Conservation (phyloP, 2,888 invertebrate genomes). For the Pterostichus madidus region DNA sequence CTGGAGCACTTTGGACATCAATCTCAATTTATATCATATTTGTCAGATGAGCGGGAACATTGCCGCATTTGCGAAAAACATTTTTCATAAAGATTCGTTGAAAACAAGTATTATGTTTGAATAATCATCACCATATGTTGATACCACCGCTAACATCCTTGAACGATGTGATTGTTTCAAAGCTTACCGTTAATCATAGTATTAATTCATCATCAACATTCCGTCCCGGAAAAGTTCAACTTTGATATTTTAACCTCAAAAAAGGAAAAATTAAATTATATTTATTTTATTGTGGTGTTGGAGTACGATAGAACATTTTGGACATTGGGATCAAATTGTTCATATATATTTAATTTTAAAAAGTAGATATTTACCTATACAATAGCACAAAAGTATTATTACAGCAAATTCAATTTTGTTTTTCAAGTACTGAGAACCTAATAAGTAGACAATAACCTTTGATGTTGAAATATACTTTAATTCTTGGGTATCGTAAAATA, state of each 20-base stretch:
- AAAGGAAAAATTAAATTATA: background rate
- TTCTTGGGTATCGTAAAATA: too few relatives aligned
- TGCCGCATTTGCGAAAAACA: slow-evolving; percentile 54
- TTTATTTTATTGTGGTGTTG: background rate
- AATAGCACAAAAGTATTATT: too few relatives aligned
- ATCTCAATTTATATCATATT: slow-evolving; percentile 64
- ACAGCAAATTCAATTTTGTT: too few relatives aligned
- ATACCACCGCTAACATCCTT: slow-evolving; percentile 12
- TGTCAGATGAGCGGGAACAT: slow-evolving; percentile 57
- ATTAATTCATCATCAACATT: background rate
- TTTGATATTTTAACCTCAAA: background rate
- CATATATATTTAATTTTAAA: too few relatives aligned
- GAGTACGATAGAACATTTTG: too few relatives aligned
- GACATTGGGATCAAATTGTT: too few relatives aligned
- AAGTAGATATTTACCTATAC: too few relatives aligned
- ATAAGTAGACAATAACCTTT: too few relatives aligned
- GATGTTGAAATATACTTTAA: too few relatives aligned
- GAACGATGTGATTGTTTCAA: slow-evolving; percentile 11
- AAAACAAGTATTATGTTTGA: slow-evolving; percentile 51
- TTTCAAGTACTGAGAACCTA: too few relatives aligned
- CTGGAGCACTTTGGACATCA: slow-evolving; percentile 60
- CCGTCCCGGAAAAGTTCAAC: background rate
- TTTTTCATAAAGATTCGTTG: slow-evolving; percentile 58
- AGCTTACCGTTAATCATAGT: slow-evolving; percentile 11
- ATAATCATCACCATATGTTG: slow-evolving; percentile 41